phyloP scores from a whole-genome alignment of 1,140 invertebrate species.

The Pteromalus puparum region DNA sequence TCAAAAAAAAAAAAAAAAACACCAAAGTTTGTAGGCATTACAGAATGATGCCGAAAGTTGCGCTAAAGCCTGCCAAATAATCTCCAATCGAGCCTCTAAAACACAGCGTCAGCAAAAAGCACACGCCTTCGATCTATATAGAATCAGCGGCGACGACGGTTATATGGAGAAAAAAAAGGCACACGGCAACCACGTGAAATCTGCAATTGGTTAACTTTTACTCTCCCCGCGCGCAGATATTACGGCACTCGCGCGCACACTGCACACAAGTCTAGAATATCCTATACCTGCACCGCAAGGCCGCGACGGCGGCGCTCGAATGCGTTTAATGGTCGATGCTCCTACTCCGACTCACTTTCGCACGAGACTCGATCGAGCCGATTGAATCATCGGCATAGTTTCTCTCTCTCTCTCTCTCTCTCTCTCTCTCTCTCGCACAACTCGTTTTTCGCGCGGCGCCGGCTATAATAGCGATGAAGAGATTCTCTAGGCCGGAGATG shows the following conservation, averaged over 20 bases:
- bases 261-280: background rate
- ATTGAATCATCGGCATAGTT: conserved; percentile 20
- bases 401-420: too few relatives aligned
- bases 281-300: background rate
- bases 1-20: too few relatives aligned
- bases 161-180: background rate
- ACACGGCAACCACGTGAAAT: background rate
- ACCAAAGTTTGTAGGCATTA: too few relatives aligned
- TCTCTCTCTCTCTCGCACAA: background rate
- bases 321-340: conserved; percentile 29
- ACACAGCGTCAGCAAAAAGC: background rate
- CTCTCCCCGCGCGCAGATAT: conserved; percentile 15
- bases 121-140: background rate
- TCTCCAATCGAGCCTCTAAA: too few relatives aligned
- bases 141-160: too few relatives aligned
- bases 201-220: conserved; percentile 24
- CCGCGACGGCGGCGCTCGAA: conserved; percentile 4
- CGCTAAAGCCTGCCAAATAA: too few relatives aligned
- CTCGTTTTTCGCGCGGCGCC: conserved; percentile 16
- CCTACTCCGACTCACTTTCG: background rate
- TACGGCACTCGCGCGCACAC: background rate
- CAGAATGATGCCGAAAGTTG: too few relatives aligned
- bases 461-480: conserved; percentile 1
- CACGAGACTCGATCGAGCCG: background rate
- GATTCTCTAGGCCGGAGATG: background rate